Conservation (phyloP, 2,113 vertebrate species). For the Chloroceryle aenea region DNA sequence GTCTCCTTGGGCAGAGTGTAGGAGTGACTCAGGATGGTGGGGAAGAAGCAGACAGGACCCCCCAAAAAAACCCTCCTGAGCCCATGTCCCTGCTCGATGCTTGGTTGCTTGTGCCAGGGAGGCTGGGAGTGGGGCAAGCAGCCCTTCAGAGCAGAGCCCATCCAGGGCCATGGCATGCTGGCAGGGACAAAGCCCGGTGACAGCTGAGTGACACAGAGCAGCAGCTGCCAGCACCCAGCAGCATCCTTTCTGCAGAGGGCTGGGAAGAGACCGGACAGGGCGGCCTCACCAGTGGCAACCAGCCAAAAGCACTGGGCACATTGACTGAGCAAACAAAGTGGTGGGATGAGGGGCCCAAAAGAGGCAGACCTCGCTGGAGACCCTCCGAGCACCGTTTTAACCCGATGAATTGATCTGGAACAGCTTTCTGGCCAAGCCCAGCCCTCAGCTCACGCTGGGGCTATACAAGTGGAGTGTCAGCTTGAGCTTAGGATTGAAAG, state of each 20-base stretch:
- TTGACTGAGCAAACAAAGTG: not conserved
- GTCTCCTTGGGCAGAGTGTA: not conserved
- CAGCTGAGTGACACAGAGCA: not conserved
- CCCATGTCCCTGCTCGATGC: not conserved
- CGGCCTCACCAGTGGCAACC: not conserved
- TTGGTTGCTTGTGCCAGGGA: accelerated
- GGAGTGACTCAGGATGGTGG: not conserved
- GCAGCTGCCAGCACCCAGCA: not conserved
- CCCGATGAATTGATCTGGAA: not conserved
- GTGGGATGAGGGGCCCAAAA: not conserved
- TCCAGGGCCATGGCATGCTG: accelerated
- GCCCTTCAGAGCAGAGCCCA: not conserved
- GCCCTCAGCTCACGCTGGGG: not conserved
- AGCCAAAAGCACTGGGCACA: not conserved
- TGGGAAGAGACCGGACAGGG: not conserved
- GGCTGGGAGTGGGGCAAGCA: not conserved
- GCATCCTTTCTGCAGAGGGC: not conserved
- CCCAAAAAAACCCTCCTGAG: not conserved
- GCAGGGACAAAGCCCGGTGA: not conserved
- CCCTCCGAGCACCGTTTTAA: accelerated
- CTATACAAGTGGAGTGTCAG: not conserved
- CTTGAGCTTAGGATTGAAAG: not conserved
- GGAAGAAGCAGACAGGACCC: not conserved
- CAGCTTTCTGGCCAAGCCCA: not conserved
- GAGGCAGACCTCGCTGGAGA: not conserved